These are phyloP conservation scores for Amphiduros pacificus DNA, from an alignment of 2,888 invertebrate genomes.

Conservation along the genomic window DNA sequence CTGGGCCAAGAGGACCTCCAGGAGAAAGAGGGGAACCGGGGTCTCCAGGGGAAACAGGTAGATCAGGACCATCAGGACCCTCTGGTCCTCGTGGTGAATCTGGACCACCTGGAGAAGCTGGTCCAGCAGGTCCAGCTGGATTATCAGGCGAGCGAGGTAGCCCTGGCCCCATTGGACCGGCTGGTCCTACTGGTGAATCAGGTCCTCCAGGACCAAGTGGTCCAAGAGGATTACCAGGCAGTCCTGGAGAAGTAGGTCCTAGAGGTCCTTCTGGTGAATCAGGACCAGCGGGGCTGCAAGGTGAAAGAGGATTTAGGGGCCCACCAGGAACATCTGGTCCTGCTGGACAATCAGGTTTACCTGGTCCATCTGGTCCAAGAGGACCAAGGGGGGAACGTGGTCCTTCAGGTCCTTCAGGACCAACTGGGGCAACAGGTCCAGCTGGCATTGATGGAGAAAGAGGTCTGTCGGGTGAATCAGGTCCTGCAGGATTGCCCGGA, in stretches of 20 bases:
- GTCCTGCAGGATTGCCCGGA: conserved; percentile 13
- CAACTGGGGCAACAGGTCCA: conserved; percentile 8
- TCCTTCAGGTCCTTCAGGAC: conserved; percentile 4
- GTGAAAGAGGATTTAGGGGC: conserved; percentile 10
- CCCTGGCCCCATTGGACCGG: conserved; percentile 5
- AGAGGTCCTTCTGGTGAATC: conserved; percentile 22
- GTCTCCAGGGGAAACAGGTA: conserved; percentile 68
- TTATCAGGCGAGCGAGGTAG: conserved; percentile 3
- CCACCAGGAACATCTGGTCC: conserved; percentile 9
- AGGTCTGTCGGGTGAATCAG: conserved; percentile 14
- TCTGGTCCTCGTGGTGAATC: conserved; percentile 13
- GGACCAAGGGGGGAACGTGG: conserved; percentile 18
- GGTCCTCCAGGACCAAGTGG: conserved; percentile 61
- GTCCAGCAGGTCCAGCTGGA: neutral
- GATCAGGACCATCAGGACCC: conserved; percentile 65
- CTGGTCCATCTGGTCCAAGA: conserved; percentile 12
- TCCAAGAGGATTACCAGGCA: conserved; percentile 62
- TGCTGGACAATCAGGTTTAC: conserved; percentile 31
- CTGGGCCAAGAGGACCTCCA: conserved; percentile 15
- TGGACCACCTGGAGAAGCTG: conserved; percentile 64
- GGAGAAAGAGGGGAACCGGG: conserved; percentile 19
- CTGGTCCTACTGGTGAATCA: conserved; percentile 63
- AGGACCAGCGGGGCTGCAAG: conserved; percentile 12
- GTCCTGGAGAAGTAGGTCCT: conserved; percentile 15
- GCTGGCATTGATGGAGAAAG: conserved; percentile 7